phyloP scores from a whole-genome alignment of 2,888 invertebrate species.

The Germaria angustata region DNA sequence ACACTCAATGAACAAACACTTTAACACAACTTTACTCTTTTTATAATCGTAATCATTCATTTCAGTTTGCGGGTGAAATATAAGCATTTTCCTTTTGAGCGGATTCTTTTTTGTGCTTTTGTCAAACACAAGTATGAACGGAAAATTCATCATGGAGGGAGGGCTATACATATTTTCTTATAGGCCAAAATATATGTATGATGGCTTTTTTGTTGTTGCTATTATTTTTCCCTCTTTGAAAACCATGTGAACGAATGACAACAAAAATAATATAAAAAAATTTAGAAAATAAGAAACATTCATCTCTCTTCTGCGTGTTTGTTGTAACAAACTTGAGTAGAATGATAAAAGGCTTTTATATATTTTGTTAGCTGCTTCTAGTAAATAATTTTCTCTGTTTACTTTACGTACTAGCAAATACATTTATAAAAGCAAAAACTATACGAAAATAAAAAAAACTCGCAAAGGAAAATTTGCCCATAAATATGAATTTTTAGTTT shows the following conservation, averaged over 20 bases:
- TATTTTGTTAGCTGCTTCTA: constrained; percentile 16
- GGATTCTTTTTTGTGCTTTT: constrained; percentile 23
- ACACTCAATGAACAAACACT: constrained; percentile 7
- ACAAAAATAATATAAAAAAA: constrained; percentile 1
- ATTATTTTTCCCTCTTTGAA: constrained; percentile 4
- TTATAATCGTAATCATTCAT: constrained; percentile 45
- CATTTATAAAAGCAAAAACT: constrained; percentile 14
- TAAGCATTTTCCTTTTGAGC: constrained; percentile 64
- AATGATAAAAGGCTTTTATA: background rate
- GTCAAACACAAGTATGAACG: constrained; percentile 45
- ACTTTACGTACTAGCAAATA: constrained; percentile 29
- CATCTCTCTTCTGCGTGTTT: constrained; percentile 42
- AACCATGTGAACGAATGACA: constrained; percentile 21
- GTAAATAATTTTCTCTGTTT: constrained; percentile 48
- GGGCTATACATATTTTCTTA: constrained; percentile 77
- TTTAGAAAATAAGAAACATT: constrained; percentile 37
- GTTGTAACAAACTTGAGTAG: constrained; percentile 23
- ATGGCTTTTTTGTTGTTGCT: constrained; percentile 33
- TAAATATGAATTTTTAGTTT: constrained; percentile 38
- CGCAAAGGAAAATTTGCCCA: constrained; percentile 12
- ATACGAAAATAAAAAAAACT: constrained; percentile 3
- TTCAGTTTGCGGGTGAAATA: constrained; percentile 48
- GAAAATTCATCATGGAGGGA: constrained; percentile 77
- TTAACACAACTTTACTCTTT: constrained; percentile 6
- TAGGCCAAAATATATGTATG: constrained; percentile 71